Base-by-base conservation (phyloP, 2,888 invertebrate species). In the Dryococelus australis region DNA sequence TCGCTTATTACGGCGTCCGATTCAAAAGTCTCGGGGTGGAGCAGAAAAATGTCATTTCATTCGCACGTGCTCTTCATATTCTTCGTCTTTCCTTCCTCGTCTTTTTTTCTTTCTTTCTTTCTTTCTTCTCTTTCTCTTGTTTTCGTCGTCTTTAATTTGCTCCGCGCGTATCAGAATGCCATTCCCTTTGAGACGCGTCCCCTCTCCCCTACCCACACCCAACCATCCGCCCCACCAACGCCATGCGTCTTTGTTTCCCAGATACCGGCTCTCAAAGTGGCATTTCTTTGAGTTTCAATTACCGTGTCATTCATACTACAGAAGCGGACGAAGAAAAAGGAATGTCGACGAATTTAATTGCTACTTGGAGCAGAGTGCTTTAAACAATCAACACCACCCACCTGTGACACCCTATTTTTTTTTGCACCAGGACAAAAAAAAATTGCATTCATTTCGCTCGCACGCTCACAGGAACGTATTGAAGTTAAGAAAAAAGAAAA, bases 301-400 rank as follows among this genome's bases (percentile, higher is more conserved):
- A 86, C 83, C 43, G 35, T 85, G 47, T 86, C 35, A 65, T 86
- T 78, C 65, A 86, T 51, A n/a, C 35, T 86, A 20, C 78, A 79
- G 47, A 43, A 85, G 28, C 28, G 80, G 24, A 81, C n/a, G 43
- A 81, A 86, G 51, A 27, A 47, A 43, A 86, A 86, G 65, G 79
- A 51, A 85, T 84, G 28, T 51, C 78, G 84, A 65, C 85, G 80
- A 86, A 87, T 87, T 85, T 87, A 87, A 87, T 87, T 87, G 86
- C 87, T 87, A 43, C 53, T 85, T 51, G 47, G 51, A 87, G 35
- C 83, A 20, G 27, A 83, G 83, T 83, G 83, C 35, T 83, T 65
- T 65, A 65, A 65, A 65, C 65, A 65, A 65, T 65, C 65, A 65
- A 65, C 65, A 65, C 65, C n/a, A 24, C 65, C n/a, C 65, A 65